Base-by-base conservation (phyloP, 1,140 invertebrate species). In the Pseudomyrmex gracilis region DNA sequence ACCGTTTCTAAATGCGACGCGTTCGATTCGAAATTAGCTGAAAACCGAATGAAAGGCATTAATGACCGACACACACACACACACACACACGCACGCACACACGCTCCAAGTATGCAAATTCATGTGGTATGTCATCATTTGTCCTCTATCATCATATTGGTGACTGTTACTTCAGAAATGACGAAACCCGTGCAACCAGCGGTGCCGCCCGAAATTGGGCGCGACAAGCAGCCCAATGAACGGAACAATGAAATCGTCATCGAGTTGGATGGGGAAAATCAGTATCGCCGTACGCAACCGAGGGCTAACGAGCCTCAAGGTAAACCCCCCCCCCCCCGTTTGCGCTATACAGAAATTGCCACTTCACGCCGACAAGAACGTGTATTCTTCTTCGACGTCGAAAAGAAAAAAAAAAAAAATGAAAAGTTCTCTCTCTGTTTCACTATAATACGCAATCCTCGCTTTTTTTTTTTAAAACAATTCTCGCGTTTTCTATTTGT, bases 181-280 rank as follows among this genome's bases (percentile, higher is more conserved):
- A 91, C 92, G 90, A 94, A 93, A 85, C 91, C 93, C 80, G 90
- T 93, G 86, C 93, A 91, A 91, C 92, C 94, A 89, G 92, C 91
- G 89, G 71, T 93, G 60, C 92, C 90, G 87, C 90, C 93, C 82
- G 92, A 92, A 90, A 90, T 93, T 86, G 93, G 93, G 86, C 92
- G 90, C 80, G 92, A 92, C 70, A 93, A 94, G 86, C 92, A 92
- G 74, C 91, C 91, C 85, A 93, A 94, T 87, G 93, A 93, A 85
- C 92, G 92, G 86, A 93, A 94, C 90, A 94, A 94, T 92, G 94
- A 94, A 92, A 94, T 94, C 90, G 93, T 94, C 93, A 94, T 94
- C 92, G 93, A 93, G 86, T 90, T 94, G 93, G 94, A 94, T 91
- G 93, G 92, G 87, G 93, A 94, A 91, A 94, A 94, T 93, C 94